Base-by-base conservation (phyloP, 2,113 vertebrate genomes). In the Clinocottus analis region DNA sequence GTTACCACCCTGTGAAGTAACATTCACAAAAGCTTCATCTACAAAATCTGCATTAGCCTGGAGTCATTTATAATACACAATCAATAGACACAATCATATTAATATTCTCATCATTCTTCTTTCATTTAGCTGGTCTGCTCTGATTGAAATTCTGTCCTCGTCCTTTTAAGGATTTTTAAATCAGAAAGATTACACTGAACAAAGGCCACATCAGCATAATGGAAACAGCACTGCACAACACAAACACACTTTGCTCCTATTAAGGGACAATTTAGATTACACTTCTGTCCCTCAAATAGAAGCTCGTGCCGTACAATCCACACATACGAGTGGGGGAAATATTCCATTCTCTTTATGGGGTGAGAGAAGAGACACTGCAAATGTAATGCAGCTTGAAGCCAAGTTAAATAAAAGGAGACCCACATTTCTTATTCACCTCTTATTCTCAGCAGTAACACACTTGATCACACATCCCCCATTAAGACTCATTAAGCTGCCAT, bases 401-500 rank as follows among this genome's bases (percentile, higher is more conserved):
- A 72, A 47, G 21, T 31, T 29, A 68, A 35, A 70, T 72, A 62
- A 72, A 60, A 72, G 25, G 35, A 31, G 33, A 13, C 41, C 59
- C 21, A 33, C 35, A 72, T 68, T 65, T 82, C 58, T 56, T 29
- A 31, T 66, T 47, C 51, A 58, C 39, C 71, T 82, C 61, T 56
- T 27, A 45, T 65, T 65, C 49, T 59, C 39, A 64, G 51, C 39
- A 64, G 51, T 39, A 59, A 61, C 2, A 19, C 75, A 76, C 35
- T 35, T 80, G 82, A 87, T 79, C 79, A 74, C 77, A 80, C 64
- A 21, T 74, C 56, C 72, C 69, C 74, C 31, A 84, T 88, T 87
- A 90, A 55, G 55, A 70, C 37, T 82, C 77, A 78, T 87, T 90
- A 82, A 83, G 85, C 84, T 88, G 79, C 75, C 82, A 82, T 66